phyloP scores from a whole-genome alignment of 2,888 invertebrate genomes.

The Periphyllus acericola region DNA sequence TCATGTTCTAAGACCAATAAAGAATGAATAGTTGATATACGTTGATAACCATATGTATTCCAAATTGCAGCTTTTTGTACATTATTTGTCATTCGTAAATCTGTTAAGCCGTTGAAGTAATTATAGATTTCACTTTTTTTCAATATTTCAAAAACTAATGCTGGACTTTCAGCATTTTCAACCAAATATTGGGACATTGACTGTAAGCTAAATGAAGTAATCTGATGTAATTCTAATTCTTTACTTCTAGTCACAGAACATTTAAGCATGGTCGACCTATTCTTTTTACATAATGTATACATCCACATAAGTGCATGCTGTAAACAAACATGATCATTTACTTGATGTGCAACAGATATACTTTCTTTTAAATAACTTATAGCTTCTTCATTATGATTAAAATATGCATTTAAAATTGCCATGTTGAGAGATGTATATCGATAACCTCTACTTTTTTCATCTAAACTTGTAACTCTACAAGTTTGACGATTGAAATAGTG shows the following conservation, averaged over 20 bases:
- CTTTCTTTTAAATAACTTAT: constrained; percentile 86
- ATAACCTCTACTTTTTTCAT: constrained; percentile 75
- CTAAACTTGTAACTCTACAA: constrained; percentile 67
- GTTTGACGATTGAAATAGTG: constrained; percentile 83
- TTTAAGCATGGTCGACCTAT: constrained; percentile 58
- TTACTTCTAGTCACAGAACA: constrained; percentile 59
- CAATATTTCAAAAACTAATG: constrained; percentile 74
- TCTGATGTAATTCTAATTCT: constrained; percentile 60
- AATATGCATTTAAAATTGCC: constrained; percentile 81
- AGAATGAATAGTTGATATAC: constrained; percentile 53
- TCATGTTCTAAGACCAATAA: constrained; percentile 52
- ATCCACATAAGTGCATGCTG: constrained; percentile 86
- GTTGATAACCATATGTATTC: constrained; percentile 82
- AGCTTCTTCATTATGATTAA: constrained; percentile 76
- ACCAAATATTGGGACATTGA: constrained; percentile 62
- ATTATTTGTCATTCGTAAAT: constrained; percentile 82
- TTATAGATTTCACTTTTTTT: constrained; percentile 87
- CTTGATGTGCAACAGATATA: constrained; percentile 86
- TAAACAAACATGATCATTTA: constrained; percentile 84
- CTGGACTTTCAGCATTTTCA: constrained; percentile 45
- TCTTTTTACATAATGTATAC: constrained; percentile 47
- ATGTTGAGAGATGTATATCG: constrained; percentile 91
- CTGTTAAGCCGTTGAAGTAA: constrained; percentile 84
- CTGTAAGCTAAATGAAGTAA: constrained; percentile 63
- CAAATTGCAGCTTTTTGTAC: constrained; percentile 87